A percentile compares a stretch with the other conserved stretches of the same genome.
Evolutionary conservation across 2,797 vertebrate species (phyloP).

Genomic region (Poeciliopsis infans): DNA sequence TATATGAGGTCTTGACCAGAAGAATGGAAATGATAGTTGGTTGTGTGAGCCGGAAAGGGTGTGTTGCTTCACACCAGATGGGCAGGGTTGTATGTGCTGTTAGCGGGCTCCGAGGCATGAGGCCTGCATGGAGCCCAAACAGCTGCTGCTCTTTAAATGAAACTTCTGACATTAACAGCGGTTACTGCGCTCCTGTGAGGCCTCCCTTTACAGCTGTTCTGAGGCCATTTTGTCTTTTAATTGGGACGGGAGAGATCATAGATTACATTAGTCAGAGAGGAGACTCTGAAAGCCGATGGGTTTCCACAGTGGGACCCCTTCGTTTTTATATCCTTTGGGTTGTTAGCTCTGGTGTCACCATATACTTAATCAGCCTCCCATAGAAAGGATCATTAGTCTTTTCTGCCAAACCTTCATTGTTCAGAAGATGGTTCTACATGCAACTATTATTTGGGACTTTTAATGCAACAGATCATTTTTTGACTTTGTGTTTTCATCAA

Average conservation of each 20-base stretch:
- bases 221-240: conserved; percentile 80
- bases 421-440: conserved; percentile 18
- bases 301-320: conserved; percentile 50
- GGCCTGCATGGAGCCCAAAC: conserved; percentile 66
- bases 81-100: conserved; percentile 62
- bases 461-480: conserved; percentile 28
- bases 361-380: conserved; percentile 62
- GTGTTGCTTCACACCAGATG: conserved; percentile 74
- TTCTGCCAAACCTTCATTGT: conserved; percentile 22
- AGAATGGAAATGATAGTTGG: conserved; percentile 6
- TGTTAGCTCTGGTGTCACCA: conserved; percentile 40
- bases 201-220: conserved; percentile 83
- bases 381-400: conserved; percentile 32
- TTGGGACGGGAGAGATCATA: conserved; percentile 82
- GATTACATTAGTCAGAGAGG: conserved; percentile 78
- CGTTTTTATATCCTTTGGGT: conserved; percentile 51
- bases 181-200: conserved; percentile 80
- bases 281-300: conserved; percentile 62
- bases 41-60: conserved; percentile 12
- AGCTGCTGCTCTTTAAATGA: conserved; percentile 85
- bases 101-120: conserved; percentile 56
- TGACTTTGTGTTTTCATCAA: conserved; percentile 18
- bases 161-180: conserved; percentile 82
- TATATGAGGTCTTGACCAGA: conserved; percentile 8
- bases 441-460: conserved; percentile 9